Conservation (phyloP, 2,113 vertebrate species). For the Cololabis saira region DNA sequence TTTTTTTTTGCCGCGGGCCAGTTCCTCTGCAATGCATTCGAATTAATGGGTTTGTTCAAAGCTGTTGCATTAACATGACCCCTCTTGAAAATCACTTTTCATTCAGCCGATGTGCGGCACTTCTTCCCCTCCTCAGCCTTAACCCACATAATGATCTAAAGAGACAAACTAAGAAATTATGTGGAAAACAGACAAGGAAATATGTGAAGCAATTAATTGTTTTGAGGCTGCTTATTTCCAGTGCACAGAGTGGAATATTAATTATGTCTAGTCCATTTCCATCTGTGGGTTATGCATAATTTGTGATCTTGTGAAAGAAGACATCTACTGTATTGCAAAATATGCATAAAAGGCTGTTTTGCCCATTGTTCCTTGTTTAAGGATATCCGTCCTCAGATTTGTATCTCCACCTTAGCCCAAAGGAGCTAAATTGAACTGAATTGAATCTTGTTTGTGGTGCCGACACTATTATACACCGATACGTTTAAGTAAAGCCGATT, state of each 20-base stretch:
- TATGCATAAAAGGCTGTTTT: neutral
- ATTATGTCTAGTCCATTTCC: conserved; percentile 22
- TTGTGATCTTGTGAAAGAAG: conserved; percentile 14
- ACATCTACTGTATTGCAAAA: conserved; percentile 6
- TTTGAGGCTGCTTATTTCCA: conserved; percentile 20
- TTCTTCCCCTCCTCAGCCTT: conserved; percentile 1
- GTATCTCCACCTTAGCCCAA: neutral
- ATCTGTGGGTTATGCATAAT: conserved; percentile 9
- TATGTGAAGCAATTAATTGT: conserved; percentile 24
- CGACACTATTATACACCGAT: neutral
- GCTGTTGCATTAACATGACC: conserved; percentile 46
- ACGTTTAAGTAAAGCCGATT: neutral
- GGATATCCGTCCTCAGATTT: neutral
- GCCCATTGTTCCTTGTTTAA: no score
- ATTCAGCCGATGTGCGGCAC: conserved; percentile 12
- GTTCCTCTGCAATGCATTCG: conserved; percentile 50
- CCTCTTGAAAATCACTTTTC: conserved; percentile 51
- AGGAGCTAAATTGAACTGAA: neutral
- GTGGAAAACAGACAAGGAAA: neutral
- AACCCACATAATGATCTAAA: conserved; percentile 28
- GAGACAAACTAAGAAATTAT: conserved; percentile 3
- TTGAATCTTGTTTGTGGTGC: conserved; percentile 5
- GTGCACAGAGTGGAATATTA: conserved; percentile 17
- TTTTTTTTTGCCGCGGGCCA: conserved; percentile 33
- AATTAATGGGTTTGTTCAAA: conserved; percentile 61